Evolutionary conservation across 2,888 invertebrate species (phyloP).

Genomic region (Eutolmus rufibarbis): DNA sequence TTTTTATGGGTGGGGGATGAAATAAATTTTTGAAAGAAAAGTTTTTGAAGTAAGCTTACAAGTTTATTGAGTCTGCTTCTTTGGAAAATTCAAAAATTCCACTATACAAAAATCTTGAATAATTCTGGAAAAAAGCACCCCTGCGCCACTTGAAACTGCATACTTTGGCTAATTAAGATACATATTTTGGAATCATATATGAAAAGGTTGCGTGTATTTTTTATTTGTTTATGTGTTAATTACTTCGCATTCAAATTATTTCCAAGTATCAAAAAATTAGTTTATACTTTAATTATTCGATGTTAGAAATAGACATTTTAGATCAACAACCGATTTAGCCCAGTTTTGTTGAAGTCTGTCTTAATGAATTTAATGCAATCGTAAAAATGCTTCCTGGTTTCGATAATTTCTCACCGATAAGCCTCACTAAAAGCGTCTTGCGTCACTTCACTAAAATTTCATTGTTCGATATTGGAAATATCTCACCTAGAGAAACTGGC

Average conservation of each 20-base stretch:
- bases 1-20: too few relatives aligned
- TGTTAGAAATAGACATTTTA: neutral
- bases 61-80: neutral
- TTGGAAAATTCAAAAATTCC: neutral
- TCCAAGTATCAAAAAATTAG: neutral
- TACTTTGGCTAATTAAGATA: neutral
- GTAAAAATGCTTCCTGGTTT: neutral
- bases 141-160: neutral
- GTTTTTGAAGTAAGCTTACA: too few relatives aligned
- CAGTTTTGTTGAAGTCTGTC: neutral
- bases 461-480: neutral
- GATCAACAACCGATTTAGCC: neutral
- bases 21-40: too few relatives aligned
- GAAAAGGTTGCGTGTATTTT: neutral
- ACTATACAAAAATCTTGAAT: neutral
- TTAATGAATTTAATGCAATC: neutral
- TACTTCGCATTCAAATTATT: neutral
- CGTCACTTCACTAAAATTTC: neutral
- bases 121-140: neutral
- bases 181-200: neutral
- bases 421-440: neutral
- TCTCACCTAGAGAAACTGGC: neutral
- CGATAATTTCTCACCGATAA: neutral
- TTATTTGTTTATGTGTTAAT: neutral
- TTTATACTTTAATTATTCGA: neutral